phyloP scores from a whole-genome alignment of 2,113 vertebrate species.

The Rhynchomys soricoides region DNA sequence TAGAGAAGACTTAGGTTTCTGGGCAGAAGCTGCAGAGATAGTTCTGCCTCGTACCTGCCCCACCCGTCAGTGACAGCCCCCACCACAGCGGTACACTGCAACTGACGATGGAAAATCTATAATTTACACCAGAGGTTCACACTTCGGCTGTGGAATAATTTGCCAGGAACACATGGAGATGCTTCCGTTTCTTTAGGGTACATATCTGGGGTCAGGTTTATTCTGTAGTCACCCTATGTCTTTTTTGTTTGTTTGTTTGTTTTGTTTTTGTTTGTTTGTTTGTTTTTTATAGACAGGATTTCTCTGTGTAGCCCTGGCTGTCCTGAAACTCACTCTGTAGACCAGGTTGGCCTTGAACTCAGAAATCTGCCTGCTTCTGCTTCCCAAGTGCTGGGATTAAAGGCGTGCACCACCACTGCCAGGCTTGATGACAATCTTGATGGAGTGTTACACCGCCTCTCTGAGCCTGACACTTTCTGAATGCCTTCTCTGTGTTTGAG shows the following conservation, averaged over 20 bases:
- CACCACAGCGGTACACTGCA: neutral
- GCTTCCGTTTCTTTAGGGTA: neutral
- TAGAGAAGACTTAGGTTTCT: neutral
- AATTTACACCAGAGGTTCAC: neutral
- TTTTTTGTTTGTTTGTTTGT: too few species aligned
- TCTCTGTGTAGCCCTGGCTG: too few species aligned
- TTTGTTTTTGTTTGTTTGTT: too few species aligned
- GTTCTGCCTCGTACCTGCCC: neutral
- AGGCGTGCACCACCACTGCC: too few species aligned
- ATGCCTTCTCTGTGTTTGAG: neutral
- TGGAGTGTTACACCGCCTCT: conserved; percentile 8
- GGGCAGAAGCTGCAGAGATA: neutral
- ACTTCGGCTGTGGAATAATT: neutral
- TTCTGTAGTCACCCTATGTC: neutral
- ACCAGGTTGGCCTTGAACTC: too few species aligned
- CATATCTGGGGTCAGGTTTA: neutral
- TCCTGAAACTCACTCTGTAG: too few species aligned
- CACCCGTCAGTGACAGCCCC: neutral
- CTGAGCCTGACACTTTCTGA: neutral
- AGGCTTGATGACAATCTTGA: conserved; percentile 62
- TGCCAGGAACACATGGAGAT: neutral
- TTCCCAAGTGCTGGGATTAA: too few species aligned
- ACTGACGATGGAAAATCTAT: neutral
- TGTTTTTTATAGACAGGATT: too few species aligned
- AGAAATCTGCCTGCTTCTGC: too few species aligned